Base-by-base conservation (phyloP, 2,113 vertebrate genomes). In the Theristicus caerulescens region DNA sequence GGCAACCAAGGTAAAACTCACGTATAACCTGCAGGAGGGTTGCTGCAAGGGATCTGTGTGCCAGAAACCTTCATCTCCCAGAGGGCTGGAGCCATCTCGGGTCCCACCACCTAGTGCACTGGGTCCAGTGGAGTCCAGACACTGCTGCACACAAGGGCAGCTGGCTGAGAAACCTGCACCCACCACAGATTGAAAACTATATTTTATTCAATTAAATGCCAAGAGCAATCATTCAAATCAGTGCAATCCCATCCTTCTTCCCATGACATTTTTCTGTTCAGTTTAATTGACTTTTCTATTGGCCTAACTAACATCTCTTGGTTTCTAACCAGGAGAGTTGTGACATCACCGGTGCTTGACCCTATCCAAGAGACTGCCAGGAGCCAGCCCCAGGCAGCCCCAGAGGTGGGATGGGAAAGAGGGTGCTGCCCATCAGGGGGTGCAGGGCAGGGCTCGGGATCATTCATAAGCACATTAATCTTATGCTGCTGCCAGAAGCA, bases 21-120 rank as follows among this genome's bases (percentile, higher is more conserved):
- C 0, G 0, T 22, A 6, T 26, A 55, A 44, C 13, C 14, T 47
- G 16, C 5, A 1, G 40, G 14, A 5, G 44, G 32, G 64, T 5
- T 61, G 59, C 52, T 83, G 74, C 42, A 38, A 61, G 61, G 58
- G 40, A 44, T 10, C 49, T 25, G 16, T 11, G 24, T 18, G 44
- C 40, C 67, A 61, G 13, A 80, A 42, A 40, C 38, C 24, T 47
- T 49, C 61, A 26, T 18, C 17, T 55, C 19, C 19, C 27, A 13
- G 38, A 47, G 24, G 34, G 29, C 57, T 74, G 86, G 36, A 61
- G 40, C 29, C 17, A 32, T 11, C 32, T 71, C 17, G 0, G 44
- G 13, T 47, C 51, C 46, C 73, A 19, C 55, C 1, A 0, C 51
- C 22, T 36, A 16, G 3, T 14, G 34, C 14, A 9, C 4, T 1